Evolutionary conservation across 2,888 invertebrate genomes (phyloP).

Genomic region (Crematogaster levior): DNA sequence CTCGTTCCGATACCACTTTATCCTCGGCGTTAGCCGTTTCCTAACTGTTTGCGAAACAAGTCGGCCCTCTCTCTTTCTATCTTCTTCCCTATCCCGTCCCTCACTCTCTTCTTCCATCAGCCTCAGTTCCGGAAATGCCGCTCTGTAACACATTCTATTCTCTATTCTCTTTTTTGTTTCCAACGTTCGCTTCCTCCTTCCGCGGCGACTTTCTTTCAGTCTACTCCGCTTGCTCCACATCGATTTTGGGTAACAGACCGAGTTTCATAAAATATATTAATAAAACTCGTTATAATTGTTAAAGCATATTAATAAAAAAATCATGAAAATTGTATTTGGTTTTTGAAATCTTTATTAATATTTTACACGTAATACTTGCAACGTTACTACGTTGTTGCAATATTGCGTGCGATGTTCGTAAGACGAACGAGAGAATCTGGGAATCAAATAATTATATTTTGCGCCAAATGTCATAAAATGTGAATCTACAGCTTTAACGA

Average conservation of each 20-base stretch:
- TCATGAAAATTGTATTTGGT: neutral
- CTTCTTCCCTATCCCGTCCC: constrained; percentile 45
- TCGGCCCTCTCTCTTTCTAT: constrained; percentile 56
- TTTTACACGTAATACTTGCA: neutral
- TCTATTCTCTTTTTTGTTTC: constrained; percentile 65
- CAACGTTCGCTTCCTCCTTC: constrained; percentile 39
- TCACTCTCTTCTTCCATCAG: constrained; percentile 61
- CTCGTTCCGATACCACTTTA: constrained; percentile 86
- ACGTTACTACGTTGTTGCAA: neutral
- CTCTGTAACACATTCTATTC: constrained; percentile 53
- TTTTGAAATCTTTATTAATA: neutral
- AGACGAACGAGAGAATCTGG: neutral
- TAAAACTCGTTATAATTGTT: neutral
- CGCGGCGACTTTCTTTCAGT: constrained; percentile 16
- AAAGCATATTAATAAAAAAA: neutral
- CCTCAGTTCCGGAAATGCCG: constrained; percentile 59
- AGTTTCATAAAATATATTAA: constrained; percentile 29
- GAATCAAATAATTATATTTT: neutral
- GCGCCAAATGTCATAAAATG: neutral
- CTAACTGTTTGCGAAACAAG: constrained; percentile 85
- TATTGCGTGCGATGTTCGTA: neutral
- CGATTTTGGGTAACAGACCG: neutral
- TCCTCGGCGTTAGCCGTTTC: constrained; percentile 85
- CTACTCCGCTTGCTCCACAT: constrained; percentile 2
- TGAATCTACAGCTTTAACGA: neutral